Percentiles rank a stretch among this genome's conserved stretches.
Evolutionary conservation across 2,888 invertebrate species (phyloP).

Genomic region (Dicyrtomina minuta): DNA sequence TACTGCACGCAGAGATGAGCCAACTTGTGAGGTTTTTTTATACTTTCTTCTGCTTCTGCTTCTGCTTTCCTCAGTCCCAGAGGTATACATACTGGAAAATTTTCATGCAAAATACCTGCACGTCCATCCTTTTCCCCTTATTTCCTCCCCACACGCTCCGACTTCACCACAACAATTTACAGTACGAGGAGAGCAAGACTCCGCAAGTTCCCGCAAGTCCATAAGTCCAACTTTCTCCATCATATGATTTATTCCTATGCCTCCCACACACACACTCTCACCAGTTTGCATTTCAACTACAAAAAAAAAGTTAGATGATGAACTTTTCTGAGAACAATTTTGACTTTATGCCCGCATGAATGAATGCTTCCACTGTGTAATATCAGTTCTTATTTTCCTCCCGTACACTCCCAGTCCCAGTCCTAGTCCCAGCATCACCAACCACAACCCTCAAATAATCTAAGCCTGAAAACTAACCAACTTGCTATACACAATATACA

Average conservation of each 20-base stretch:
- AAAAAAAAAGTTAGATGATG: neutral
- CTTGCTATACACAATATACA: no score
- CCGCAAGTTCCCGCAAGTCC: neutral
- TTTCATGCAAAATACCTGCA: conserved; percentile 23
- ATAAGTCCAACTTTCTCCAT: conserved; percentile 16
- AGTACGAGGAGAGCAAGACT: neutral
- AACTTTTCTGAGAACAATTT: conserved; percentile 6
- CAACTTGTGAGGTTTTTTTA: neutral
- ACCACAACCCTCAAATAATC: no score
- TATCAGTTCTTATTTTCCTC: no score
- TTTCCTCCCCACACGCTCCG: neutral
- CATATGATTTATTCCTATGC: conserved; percentile 28
- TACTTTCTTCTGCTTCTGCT: neutral
- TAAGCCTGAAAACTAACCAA: no score
- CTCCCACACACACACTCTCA: neutral
- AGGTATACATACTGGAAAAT: neutral
- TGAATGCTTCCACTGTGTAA: neutral
- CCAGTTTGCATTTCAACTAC: conserved; percentile 9
- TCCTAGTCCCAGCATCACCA: no score
- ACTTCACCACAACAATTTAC: neutral
- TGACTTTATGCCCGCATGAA: neutral
- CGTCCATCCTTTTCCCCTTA: conserved; percentile 1
- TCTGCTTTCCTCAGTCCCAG: neutral
- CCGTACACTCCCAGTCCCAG: no score
- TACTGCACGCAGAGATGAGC: neutral